Conservation (phyloP, 2,797 vertebrate species). For the Phrynocephalus vlangalii region DNA sequence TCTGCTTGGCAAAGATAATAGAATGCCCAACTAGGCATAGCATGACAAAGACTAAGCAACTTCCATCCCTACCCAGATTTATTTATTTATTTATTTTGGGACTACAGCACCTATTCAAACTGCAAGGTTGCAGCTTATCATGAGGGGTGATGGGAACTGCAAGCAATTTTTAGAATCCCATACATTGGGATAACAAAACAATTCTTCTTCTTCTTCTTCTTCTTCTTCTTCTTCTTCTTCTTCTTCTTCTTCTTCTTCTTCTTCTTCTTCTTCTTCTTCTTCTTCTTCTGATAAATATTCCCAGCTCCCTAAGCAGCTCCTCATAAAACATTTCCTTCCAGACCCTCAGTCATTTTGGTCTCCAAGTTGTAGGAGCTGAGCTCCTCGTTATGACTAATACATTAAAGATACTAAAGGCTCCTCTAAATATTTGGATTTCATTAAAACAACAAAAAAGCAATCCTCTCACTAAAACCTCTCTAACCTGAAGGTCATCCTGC, state of each 20-base stretch:
- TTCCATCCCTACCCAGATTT: not conserved
- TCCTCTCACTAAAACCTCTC: not conserved
- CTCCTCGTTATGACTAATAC: too few relatives aligned
- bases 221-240: too few relatives aligned
- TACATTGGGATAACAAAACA: not conserved
- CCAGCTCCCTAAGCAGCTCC: too few relatives aligned
- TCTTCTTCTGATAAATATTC: too few relatives aligned
- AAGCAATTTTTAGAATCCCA: not conserved
- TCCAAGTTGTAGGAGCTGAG: too few relatives aligned
- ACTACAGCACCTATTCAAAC: not conserved
- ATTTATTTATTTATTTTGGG: not conserved
- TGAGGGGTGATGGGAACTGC: not conserved
- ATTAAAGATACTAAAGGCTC: not conserved
- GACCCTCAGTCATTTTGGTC: too few relatives aligned
- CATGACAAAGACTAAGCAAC: not conserved
- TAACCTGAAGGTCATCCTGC: constrained; percentile 20
- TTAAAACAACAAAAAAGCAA: not conserved
- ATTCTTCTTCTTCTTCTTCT: too few relatives aligned
- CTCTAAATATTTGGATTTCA: not conserved
- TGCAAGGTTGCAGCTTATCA: not conserved
- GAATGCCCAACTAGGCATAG: not conserved
- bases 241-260: too few relatives aligned
- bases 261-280: too few relatives aligned
- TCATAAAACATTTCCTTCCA: too few relatives aligned
- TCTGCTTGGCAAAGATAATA: not conserved